Evolutionary conservation across 2,113 vertebrate species (phyloP), one percentile per base, ranked within the genome.

Genomic region (Calcarius ornatus): DNA sequence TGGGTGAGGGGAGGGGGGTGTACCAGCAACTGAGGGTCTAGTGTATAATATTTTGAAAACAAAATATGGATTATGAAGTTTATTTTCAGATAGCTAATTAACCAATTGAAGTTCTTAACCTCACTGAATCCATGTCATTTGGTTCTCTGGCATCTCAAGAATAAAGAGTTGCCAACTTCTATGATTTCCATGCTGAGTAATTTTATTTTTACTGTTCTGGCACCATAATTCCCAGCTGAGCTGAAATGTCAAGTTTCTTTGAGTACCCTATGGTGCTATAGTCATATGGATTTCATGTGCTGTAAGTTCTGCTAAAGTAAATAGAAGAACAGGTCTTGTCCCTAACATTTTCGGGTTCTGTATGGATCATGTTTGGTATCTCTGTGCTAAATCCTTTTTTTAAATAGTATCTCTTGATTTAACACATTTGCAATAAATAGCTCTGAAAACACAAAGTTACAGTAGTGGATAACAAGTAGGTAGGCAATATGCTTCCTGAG

Each of bases 1-100:
- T 19, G 25, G 6, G 21, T 6, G 20, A 24, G 3, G 11, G 16
- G 2, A 2, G 48, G 3, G 11, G 16, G 2, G 3, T 7, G 2
- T 56, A 47, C 17, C 17, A 51, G 35, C 40, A 76, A 33, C 5
- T 43, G n/a, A 73, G 6, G 51, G 23, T 24, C 15, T 35, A 19
- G 2, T 81, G 6, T 68, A 15, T 47, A 35, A 13, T 57, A 50
- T 8, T 69, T 61, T 70, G 33, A 38, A 24, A 50, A 45, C 18
- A 47, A 82, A 86, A 47, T 50, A 45, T 3, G 8, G 9, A 35
- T 80, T 65, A 33, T 5, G 2, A 66, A 37, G 30, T 20, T 88
- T 70, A 19, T 71, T 86, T 82, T 86, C 25, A 59, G 23, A 18
- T 17, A 33, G 15, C 16, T 54, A 43, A 54, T 73, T 43, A 61